Base-by-base conservation (phyloP, 2,888 invertebrate genomes). In the Arge pagana region DNA sequence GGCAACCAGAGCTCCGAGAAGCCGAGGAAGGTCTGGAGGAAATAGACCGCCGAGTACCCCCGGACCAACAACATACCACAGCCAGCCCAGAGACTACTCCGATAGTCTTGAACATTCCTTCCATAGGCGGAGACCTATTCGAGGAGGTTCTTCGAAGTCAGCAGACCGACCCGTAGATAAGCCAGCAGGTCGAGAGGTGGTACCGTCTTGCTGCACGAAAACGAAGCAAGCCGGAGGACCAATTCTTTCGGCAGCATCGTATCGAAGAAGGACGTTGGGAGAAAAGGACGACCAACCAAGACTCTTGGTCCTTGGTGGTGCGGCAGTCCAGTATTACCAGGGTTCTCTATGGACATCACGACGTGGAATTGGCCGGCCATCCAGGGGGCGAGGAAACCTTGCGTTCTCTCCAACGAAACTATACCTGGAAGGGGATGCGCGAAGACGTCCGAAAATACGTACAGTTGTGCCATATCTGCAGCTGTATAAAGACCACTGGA, bases 1-100 rank as follows among this genome's bases (percentile, higher is more conserved):
- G 57, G 8, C 10, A 43, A 8, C 64, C 62, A 8, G 31, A 11
- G 41, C 1, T 5, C 4, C 2, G 5, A 11, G 21, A 3, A 3
- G 5, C 7, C 1, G 37, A 6, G 5, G 11, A 10, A 7, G 23
- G 4, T 3, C 40, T 23, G 10, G 13, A 40, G 24, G 24, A 40
- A 2, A 8, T 15, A 1, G 40, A 40, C 1, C 24, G 40, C 3
- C 13, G 23, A 10, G 23, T 40, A 8, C 40, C 40, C 11, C 40
- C 40, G 10, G 11, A 6, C 19, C 1, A 7, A 5, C 15, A 3
- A 16, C 4, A 7, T 5, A 3, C 11, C 4, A 15, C 8, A 24
- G 10, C 13, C 7, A 4, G 3, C 13, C 1, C 11, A n/a, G 3
- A 13, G 1, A 1, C n/a, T 3, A 2, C 11, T 7, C 24, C 40